These are phyloP conservation scores for Pseudomyrmex gracilis DNA, from an alignment of 1,140 invertebrate species.

Conservation along the genomic window DNA sequence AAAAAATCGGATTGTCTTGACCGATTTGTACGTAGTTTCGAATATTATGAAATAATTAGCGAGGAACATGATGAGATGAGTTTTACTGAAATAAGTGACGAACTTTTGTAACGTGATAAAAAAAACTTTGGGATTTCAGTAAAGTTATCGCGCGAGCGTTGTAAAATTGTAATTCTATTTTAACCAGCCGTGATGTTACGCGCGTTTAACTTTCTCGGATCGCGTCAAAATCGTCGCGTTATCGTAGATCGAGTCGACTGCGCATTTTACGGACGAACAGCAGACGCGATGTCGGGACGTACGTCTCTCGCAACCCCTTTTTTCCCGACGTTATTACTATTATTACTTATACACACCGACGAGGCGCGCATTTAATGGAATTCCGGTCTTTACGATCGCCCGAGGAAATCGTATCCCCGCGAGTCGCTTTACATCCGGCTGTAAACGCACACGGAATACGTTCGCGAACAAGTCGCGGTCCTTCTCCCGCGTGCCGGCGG, in stretches of 20 bases:
- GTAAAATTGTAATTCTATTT: slow-evolving; percentile 48
- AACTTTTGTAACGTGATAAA: too few species aligned
- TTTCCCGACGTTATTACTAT: slow-evolving; percentile 43
- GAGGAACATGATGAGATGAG: too few species aligned
- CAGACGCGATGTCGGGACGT: background rate
- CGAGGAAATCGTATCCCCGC: slow-evolving; percentile 25
- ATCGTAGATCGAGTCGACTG: slow-evolving; percentile 31
- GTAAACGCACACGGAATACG: slow-evolving; percentile 42
- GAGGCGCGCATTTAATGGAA: slow-evolving; percentile 48
- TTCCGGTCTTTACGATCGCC: slow-evolving; percentile 63
- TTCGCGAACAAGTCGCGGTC: background rate
- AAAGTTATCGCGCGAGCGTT: slow-evolving; percentile 18
- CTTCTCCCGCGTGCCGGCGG: background rate
- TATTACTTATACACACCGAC: slow-evolving; percentile 49
- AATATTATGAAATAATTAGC: background rate
- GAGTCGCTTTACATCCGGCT: slow-evolving; percentile 51
- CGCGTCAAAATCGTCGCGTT: slow-evolving; percentile 46
- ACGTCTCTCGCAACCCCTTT: background rate
- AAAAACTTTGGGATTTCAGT: slow-evolving; percentile 4
- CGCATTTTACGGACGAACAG: slow-evolving; percentile 27
- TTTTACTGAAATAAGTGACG: background rate
- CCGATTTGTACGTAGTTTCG: background rate
- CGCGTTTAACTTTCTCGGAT: slow-evolving; percentile 43
- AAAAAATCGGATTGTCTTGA: background rate
- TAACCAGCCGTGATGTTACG: slow-evolving; percentile 18